Evolutionary conservation across 2,888 invertebrate species (phyloP).

Genomic region (Priapulus caudatus): DNA sequence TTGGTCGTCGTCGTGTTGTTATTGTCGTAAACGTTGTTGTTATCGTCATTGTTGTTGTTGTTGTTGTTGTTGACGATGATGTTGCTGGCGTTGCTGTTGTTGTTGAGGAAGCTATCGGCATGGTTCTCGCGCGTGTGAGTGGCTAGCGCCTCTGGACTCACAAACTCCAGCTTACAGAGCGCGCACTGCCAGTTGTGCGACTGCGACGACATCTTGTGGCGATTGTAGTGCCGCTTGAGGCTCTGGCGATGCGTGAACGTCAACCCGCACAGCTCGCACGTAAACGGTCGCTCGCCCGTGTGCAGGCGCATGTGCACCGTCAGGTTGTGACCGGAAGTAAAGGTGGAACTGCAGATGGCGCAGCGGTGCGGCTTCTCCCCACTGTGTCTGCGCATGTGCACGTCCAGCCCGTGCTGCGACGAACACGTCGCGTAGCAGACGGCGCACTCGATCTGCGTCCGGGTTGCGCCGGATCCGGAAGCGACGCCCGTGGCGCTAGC

Average conservation of each 20-base stretch:
- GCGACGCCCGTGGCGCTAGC: no score
- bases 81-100: background rate
- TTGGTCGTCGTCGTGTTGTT: background rate
- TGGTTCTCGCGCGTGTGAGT: background rate
- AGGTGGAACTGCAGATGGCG: background rate
- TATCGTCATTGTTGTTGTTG: background rate
- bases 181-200: background rate
- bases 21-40: constrained; percentile 1
- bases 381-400: background rate
- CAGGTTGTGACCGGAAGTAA: background rate
- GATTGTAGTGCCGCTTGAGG: background rate
- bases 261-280: background rate
- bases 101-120: background rate
- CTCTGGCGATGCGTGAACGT: background rate
- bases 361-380: background rate
- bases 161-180: background rate
- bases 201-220: background rate
- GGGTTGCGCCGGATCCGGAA: background rate
- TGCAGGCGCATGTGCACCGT: background rate
- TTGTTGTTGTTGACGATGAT: background rate
- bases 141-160: background rate
- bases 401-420: background rate
- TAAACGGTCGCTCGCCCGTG: background rate
- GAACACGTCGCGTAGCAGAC: background rate
- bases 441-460: background rate